Evolutionary conservation across 2,888 invertebrate genomes (phyloP).

Genomic region (Cabera pusaria): DNA sequence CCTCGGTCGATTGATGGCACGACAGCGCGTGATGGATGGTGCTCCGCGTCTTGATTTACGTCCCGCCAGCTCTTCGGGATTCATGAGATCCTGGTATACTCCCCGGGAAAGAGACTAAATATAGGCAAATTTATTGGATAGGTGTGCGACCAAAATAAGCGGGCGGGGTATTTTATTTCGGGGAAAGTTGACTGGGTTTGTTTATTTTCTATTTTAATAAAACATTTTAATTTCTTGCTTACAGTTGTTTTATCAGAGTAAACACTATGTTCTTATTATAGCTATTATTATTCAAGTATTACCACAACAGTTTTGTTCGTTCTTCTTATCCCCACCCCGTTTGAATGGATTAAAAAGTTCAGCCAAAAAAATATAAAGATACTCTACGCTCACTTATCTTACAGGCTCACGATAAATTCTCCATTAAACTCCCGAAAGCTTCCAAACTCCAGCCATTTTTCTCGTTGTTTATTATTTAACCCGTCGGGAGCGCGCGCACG

Average conservation of each 20-base stretch:
- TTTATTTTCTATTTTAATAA: too few species aligned
- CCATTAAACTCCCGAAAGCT: slow-evolving; percentile 30
- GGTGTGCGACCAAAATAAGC: slow-evolving; percentile 8
- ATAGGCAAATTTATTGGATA: slow-evolving; percentile 41
- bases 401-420: slow-evolving; percentile 19
- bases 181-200: too few species aligned
- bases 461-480: slow-evolving; percentile 43
- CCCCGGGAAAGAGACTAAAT: slow-evolving; percentile 30
- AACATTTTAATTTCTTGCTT: too few species aligned
- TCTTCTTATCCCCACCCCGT: too few species aligned
- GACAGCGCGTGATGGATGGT: slow-evolving; percentile 72
- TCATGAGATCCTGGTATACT: slow-evolving; percentile 67
- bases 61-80: slow-evolving; percentile 55
- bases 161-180: slow-evolving; percentile 3
- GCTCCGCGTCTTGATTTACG: slow-evolving; percentile 71
- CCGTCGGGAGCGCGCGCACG: slow-evolving; percentile 53
- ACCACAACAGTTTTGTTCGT: too few species aligned
- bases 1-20: slow-evolving; percentile 65
- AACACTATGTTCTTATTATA: too few species aligned
- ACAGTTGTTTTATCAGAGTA: too few species aligned
- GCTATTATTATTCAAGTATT: too few species aligned
- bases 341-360: too few species aligned
- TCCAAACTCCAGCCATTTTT: slow-evolving; percentile 32
- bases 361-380: too few species aligned
- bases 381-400: neutral